Conservation (phyloP, 2,797 vertebrate species). For the Amblyopsis hoosieri region DNA sequence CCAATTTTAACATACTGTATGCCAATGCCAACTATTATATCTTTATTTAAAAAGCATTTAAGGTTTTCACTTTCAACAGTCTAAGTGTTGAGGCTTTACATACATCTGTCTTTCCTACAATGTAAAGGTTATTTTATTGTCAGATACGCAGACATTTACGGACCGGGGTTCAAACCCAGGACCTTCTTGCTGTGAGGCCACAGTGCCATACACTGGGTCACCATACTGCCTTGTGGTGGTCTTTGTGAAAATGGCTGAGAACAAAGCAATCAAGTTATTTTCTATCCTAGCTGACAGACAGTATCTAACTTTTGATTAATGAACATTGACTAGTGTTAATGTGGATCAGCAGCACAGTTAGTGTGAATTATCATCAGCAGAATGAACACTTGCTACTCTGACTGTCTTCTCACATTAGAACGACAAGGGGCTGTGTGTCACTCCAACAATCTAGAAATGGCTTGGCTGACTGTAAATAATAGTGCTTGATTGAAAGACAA, state of each 20-base stretch:
- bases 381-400: conserved; percentile 33
- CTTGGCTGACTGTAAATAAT: conserved; percentile 19
- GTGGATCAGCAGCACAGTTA: conserved; percentile 24
- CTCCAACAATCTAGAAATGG: conserved; percentile 20
- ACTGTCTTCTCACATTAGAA: conserved; percentile 34
- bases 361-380: conserved; percentile 42
- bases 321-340: conserved; percentile 14
- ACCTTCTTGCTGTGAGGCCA: too few relatives aligned
- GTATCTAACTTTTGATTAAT: conserved; percentile 17
- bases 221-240: too few relatives aligned
- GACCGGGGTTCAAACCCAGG: too few relatives aligned
- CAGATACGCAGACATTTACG: too few relatives aligned
- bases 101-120: too few relatives aligned
- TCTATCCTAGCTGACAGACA: neutral
- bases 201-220: too few relatives aligned
- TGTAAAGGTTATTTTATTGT: too few relatives aligned
- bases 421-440: conserved; percentile 18
- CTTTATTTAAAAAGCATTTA: neutral
- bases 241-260: too few relatives aligned
- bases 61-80: too few relatives aligned
- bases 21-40: neutral
- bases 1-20: neutral
- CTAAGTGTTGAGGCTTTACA: too few relatives aligned
- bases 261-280: neutral
- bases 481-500: conserved; percentile 20